A percentile compares a stretch with the other conserved stretches of the same genome.
phyloP scores from a whole-genome alignment of 2,888 invertebrate genomes.

The Acleris literana region DNA sequence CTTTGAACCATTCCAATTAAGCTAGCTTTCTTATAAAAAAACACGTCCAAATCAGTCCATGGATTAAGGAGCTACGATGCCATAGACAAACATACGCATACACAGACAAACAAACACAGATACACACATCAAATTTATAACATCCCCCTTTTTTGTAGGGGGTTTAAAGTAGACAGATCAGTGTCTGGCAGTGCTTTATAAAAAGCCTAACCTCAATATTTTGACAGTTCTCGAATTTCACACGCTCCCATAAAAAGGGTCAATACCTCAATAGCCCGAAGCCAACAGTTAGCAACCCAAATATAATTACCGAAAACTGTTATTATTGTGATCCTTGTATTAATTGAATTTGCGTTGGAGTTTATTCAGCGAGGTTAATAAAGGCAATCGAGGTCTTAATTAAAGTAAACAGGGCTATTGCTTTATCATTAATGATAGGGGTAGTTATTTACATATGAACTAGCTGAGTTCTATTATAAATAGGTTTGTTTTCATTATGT shows the following conservation, averaged over 20 bases:
- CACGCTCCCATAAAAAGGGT: background rate
- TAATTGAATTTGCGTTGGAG: slow-evolving; percentile 76
- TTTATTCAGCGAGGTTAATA: slow-evolving; percentile 75
- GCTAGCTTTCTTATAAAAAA: too few species aligned
- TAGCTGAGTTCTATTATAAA: slow-evolving; percentile 8
- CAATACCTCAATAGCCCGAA: slow-evolving; percentile 38
- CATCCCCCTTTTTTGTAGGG: too few species aligned
- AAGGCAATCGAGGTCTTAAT: slow-evolving; percentile 74
- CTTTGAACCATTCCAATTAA: too few species aligned
- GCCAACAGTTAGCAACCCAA: slow-evolving; percentile 60
- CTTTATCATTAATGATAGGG: slow-evolving; percentile 66
- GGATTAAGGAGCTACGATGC: too few species aligned
- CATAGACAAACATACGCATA: too few species aligned
- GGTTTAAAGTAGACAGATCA: too few species aligned
- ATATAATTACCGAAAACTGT: slow-evolving; percentile 76
- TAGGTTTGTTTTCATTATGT: background rate
- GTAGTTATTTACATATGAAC: slow-evolving; percentile 41
- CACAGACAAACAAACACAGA: too few species aligned
- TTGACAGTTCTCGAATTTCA: background rate
- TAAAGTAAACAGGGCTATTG: slow-evolving; percentile 77
- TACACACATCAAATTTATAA: too few species aligned
- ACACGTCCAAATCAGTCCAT: too few species aligned
- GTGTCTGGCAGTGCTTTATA: too few species aligned
- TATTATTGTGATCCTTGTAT: slow-evolving; percentile 73
- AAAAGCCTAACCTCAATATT: background rate